These are phyloP conservation scores for Accipiter virgatus DNA, from an alignment of 2,113 vertebrate genomes.

Conservation along the genomic window DNA sequence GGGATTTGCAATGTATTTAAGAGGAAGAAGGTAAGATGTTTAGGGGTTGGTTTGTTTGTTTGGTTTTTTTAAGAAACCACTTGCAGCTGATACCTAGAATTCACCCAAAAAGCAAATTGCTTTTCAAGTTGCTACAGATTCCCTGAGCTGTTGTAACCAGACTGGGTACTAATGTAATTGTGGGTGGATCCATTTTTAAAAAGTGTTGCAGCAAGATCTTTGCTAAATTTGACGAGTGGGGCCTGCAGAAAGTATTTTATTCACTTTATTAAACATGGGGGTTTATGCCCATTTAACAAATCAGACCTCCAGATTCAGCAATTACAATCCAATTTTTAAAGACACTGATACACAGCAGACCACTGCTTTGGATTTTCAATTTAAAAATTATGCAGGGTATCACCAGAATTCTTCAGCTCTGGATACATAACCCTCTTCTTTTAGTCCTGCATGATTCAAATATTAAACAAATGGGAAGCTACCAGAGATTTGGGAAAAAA, in stretches of 20 bases:
- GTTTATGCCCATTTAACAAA: not conserved
- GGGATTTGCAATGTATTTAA: not conserved
- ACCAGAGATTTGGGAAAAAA: not conserved
- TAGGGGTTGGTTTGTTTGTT: not conserved
- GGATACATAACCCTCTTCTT: not conserved
- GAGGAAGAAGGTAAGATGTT: not conserved
- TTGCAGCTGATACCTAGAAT: not conserved
- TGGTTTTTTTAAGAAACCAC: not conserved
- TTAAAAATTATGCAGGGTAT: not conserved
- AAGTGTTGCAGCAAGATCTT: not conserved
- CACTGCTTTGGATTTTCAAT: not conserved
- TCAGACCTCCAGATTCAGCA: not conserved
- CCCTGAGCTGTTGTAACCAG: slow-evolving; percentile 24
- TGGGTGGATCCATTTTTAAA: slow-evolving; percentile 48
- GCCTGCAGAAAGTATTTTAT: slow-evolving; percentile 28
- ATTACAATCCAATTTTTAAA: not conserved
- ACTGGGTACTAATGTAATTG: slow-evolving; percentile 22
- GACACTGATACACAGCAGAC: not conserved
- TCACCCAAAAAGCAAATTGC: not conserved
- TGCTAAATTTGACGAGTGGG: slow-evolving; percentile 46
- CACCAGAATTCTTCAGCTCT: not conserved
- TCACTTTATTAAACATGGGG: not conserved
- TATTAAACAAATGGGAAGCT: not conserved
- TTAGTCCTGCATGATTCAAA: not conserved
- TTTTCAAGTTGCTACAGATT: slow-evolving; percentile 30